Evolutionary conservation across 2,113 vertebrate species (phyloP).

Genomic region (Labeo catla): DNA sequence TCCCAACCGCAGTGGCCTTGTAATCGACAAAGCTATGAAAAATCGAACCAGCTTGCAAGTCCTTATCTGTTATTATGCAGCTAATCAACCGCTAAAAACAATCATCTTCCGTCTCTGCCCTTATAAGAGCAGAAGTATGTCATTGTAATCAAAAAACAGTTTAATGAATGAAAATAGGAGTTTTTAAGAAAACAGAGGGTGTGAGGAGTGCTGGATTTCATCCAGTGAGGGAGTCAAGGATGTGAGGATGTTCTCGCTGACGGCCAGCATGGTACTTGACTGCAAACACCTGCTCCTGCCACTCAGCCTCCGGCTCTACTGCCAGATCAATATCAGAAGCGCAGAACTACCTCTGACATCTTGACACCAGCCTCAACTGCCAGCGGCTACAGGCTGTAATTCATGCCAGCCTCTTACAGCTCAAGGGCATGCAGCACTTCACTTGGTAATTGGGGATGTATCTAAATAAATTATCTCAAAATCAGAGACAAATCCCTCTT

Average conservation of each 20-base stretch:
- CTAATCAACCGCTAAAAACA: neutral
- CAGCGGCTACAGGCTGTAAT: neutral
- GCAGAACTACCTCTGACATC: neutral
- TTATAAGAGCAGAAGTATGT: neutral
- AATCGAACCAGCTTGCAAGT: neutral
- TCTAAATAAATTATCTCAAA: neutral
- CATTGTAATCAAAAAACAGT: neutral
- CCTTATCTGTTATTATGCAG: conserved; percentile 23
- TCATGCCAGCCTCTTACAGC: neutral
- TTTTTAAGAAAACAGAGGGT: neutral
- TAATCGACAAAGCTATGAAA: neutral
- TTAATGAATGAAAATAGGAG: neutral
- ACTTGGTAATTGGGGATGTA: neutral
- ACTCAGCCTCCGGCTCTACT: neutral
- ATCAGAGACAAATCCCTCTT: neutral
- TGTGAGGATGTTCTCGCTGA: neutral
- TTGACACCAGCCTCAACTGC: neutral
- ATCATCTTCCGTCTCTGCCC: neutral
- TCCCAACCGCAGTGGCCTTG: conserved; percentile 39
- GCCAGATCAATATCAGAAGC: neutral
- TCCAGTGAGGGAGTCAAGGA: neutral
- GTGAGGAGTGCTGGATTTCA: neutral
- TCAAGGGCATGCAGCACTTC: neutral
- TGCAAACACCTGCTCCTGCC: neutral
- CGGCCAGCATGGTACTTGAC: too few species aligned